A percentile compares a stretch with the other conserved stretches of the same genome.
Evolutionary conservation across 2,113 vertebrate genomes (phyloP).

Genomic region (Stigmatopora argus): DNA sequence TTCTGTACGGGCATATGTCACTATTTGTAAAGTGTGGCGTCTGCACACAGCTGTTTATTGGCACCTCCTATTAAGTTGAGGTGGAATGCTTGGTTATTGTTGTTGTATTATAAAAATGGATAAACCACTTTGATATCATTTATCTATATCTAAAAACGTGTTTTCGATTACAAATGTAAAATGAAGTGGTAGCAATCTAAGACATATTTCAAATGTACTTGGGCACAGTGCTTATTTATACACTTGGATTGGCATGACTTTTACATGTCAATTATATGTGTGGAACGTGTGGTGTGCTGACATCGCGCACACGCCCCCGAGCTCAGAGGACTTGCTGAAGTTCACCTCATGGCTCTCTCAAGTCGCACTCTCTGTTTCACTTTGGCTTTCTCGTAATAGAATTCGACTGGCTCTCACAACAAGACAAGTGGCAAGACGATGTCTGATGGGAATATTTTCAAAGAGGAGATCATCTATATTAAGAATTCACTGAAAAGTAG

Average conservation of each 20-base stretch:
- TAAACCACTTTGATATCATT: not conserved
- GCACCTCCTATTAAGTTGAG: not conserved
- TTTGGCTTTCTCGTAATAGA: constrained; percentile 51
- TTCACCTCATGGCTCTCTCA: constrained; percentile 43
- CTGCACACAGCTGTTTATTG: not conserved
- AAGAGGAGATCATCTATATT: constrained; percentile 81
- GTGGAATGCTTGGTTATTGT: no score
- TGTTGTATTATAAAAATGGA: no score
- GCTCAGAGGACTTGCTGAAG: constrained; percentile 29
- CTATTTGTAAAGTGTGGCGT: not conserved
- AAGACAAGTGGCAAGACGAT: constrained; percentile 54
- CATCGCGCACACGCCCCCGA: constrained; percentile 30
- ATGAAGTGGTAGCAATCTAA: not conserved
- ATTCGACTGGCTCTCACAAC: constrained; percentile 28
- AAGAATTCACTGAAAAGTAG: constrained; percentile 72
- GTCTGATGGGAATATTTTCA: constrained; percentile 76
- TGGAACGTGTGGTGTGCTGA: constrained; percentile 43
- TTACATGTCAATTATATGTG: constrained; percentile 50
- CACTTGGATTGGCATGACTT: constrained; percentile 12
- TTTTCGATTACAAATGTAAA: not conserved
- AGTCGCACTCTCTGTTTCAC: constrained; percentile 42
- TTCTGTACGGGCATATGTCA: not conserved
- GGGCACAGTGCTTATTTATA: not conserved
- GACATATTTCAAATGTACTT: not conserved
- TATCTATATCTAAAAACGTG: not conserved